These are phyloP conservation scores for Ariopsis seemanni DNA, from an alignment of 2,113 vertebrate species.

Conservation along the genomic window DNA sequence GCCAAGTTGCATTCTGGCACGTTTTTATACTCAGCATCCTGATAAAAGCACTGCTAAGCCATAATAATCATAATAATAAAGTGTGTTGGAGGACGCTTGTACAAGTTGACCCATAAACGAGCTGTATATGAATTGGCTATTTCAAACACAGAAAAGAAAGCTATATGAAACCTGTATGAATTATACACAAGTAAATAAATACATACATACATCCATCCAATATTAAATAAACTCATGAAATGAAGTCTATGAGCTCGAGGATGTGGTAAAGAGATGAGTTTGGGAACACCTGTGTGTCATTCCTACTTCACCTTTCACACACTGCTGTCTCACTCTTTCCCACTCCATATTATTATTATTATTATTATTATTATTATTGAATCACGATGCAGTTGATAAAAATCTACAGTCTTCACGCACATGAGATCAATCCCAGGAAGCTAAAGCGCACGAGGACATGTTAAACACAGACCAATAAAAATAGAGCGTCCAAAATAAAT, in stretches of 20 bases:
- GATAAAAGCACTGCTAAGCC: too few relatives aligned
- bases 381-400: neutral
- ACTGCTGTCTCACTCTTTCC: neutral
- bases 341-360: neutral
- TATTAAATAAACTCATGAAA: neutral
- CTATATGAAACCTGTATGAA: neutral
- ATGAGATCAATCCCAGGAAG: neutral
- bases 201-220: neutral
- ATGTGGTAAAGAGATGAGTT: neutral
- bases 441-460: neutral
- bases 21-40: too few relatives aligned
- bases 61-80: neutral
- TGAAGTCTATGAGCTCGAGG: neutral
- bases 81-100: neutral
- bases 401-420: neutral
- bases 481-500: slow-evolving; percentile 41
- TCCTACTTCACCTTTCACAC: slow-evolving; percentile 8
- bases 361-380: neutral
- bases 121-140: neutral
- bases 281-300: slow-evolving; percentile 22
- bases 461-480: slow-evolving; percentile 1
- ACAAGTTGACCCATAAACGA: neutral
- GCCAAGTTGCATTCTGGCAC: neutral
- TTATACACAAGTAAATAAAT: neutral
- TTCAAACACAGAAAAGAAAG: neutral